Evolutionary conservation across 2,113 vertebrate species (phyloP).

Genomic region (Caranx ignobilis): DNA sequence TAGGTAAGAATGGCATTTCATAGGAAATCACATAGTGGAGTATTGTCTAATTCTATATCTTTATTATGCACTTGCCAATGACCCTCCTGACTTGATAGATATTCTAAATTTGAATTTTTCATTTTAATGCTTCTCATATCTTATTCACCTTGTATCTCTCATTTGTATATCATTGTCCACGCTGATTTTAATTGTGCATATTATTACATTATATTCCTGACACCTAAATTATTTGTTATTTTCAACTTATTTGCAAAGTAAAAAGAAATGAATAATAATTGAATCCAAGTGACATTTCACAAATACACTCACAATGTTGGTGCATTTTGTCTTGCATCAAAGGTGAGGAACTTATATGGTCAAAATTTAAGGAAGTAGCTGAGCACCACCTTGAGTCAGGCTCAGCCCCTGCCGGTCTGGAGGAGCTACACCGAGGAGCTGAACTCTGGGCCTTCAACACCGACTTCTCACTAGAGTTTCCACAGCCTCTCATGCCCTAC

Average conservation of each 20-base stretch:
- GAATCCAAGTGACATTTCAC: background rate
- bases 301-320: background rate
- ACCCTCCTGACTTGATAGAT: background rate
- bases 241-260: background rate
- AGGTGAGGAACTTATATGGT: slow-evolving; percentile 57
- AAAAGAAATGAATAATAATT: background rate
- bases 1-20: slow-evolving; percentile 25
- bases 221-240: background rate
- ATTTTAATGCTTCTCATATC: background rate
- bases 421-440: slow-evolving; percentile 75
- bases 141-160: background rate
- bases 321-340: background rate
- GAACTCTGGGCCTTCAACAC: slow-evolving; percentile 84
- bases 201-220: background rate
- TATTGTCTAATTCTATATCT: background rate
- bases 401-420: slow-evolving; percentile 58
- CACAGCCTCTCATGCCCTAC: slow-evolving; percentile 80
- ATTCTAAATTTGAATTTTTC: background rate
- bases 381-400: slow-evolving; percentile 75
- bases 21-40: background rate
- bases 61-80: background rate
- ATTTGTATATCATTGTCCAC: background rate
- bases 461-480: slow-evolving; percentile 84
- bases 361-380: slow-evolving; percentile 65
- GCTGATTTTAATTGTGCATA: background rate